Evolutionary conservation across 2,113 vertebrate genomes (phyloP).

Genomic region (Syrrhaptes paradoxus): DNA sequence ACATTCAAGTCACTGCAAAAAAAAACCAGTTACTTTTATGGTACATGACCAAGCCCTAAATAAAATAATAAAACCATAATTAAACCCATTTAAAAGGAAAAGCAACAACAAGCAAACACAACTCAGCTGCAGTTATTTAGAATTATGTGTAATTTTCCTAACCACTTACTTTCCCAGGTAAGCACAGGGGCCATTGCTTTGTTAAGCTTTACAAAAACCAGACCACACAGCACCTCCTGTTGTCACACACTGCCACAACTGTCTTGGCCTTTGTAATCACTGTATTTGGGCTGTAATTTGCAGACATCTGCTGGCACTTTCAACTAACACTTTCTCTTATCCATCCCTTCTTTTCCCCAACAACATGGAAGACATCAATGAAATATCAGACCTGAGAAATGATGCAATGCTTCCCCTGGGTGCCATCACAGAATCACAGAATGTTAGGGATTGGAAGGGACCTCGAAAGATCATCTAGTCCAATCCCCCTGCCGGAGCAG

Average conservation of each 20-base stretch:
- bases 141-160: neutral
- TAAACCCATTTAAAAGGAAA: neutral
- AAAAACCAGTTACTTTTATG: neutral
- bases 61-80: conserved; percentile 1
- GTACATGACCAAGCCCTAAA: neutral
- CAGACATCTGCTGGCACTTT: neutral
- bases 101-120: neutral
- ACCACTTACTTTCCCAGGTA: neutral
- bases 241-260: neutral
- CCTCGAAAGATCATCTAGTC: too few species aligned
- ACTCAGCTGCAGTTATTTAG: neutral
- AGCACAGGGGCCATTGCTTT: neutral
- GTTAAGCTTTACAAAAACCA: neutral
- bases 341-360: neutral
- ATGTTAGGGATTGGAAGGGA: too few species aligned
- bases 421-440: neutral
- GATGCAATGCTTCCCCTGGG: neutral
- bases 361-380: neutral
- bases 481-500: too few species aligned
- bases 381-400: neutral
- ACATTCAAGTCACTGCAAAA: neutral
- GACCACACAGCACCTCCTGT: neutral
- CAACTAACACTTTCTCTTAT: neutral
- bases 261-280: neutral
- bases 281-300: neutral